phyloP scores from a whole-genome alignment of 1,140 invertebrate species.

The Hormaphis cornu region DNA sequence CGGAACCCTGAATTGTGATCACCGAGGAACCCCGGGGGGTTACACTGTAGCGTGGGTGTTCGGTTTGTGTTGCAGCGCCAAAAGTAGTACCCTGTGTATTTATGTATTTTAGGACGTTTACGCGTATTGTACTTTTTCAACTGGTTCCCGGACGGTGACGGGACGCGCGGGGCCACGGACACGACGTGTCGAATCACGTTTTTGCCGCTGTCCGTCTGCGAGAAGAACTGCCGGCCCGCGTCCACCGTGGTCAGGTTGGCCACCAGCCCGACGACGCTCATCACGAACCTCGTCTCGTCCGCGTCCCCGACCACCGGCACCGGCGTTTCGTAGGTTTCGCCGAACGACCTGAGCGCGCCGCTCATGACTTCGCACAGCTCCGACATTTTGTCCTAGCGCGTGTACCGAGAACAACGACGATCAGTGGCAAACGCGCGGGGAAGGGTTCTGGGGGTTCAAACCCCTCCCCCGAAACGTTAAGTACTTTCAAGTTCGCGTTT shows the following conservation, averaged over 20 bases:
- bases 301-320: neutral
- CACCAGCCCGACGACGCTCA: neutral
- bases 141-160: neutral
- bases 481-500: no score
- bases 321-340: neutral
- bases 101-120: no score
- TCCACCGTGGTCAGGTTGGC: neutral
- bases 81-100: no score
- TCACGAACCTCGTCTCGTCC: neutral
- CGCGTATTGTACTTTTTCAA: conserved; percentile 24
- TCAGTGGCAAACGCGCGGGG: no score
- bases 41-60: no score
- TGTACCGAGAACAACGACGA: no score
- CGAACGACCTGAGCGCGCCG: neutral
- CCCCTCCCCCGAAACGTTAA: no score
- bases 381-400: neutral
- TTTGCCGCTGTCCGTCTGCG: neutral
- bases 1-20: no score
- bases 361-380: neutral
- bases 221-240: neutral
- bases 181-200: neutral
- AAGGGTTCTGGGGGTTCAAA: no score
- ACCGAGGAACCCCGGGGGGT: no score
- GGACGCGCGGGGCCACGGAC: neutral
- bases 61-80: no score